Base-by-base conservation (phyloP, 2,113 vertebrate species). In the Copsychus sechellarum region DNA sequence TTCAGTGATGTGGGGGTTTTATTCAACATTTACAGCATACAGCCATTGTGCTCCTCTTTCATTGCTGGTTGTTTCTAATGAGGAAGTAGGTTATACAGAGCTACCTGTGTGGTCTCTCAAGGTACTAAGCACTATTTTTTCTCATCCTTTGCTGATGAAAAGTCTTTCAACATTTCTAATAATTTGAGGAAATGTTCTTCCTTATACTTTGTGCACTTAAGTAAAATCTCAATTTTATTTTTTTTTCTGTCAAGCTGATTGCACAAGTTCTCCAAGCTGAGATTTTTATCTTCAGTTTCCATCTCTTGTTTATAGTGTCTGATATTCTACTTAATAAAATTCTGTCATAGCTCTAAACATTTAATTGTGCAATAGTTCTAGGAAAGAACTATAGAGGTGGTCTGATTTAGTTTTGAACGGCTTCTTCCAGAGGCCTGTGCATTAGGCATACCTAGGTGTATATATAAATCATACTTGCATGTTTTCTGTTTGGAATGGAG, bases 111-210 rank as follows among this genome's bases (percentile, higher is more conserved):
- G 90, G 91, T 93, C 87, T 82, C 73, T 80, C 26, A 29, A 77
- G 50, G 50, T 33, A 56, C 24, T 90, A 90, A 69, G 42, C 14
- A 61, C 11, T 47, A 50, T n/a, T 92, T 88, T 91, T 80, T 33
- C 26, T 82, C 50, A 77, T 54, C 14, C 38, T 93, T 88, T 91
- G 40, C 42, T 86, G 74, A 76, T 83, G 78, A 94, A 93, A 81
- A 82, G 20, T 85, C 89, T 97, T 92, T 88, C 70, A 85, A 80
- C 62, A 80, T 95, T 93, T 82, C 87, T 70, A 26, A 66, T 86
- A 88, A 88, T 93, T 58, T 80, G 58, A 85, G 74, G 74, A 96
- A 95, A 88, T 81, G 34, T 53, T 93, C 70, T 95, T 91, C 81
- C 57, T 89, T 83, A 69, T 87, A 82, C 51, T 93, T 89, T 48